phyloP scores from a whole-genome alignment of 2,113 vertebrate species.

The Acanthochromis polyacanthus region DNA sequence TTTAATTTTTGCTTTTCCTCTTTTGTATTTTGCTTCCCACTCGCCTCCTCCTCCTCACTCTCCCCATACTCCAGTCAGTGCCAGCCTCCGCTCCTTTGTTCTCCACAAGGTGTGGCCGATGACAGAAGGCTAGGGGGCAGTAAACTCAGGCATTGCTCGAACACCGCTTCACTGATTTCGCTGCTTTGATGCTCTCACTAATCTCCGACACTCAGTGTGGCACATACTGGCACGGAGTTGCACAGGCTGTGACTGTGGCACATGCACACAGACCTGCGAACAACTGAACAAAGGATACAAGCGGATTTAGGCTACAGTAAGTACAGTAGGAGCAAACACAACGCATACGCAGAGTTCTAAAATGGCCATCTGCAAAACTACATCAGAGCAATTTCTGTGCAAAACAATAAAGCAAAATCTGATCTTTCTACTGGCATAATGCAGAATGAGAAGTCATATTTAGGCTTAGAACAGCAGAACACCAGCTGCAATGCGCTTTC shows the following conservation, averaged over 20 bases:
- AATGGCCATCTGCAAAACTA: constrained; percentile 13
- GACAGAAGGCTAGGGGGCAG: constrained; percentile 64
- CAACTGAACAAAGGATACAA: constrained; percentile 35
- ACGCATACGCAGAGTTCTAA: background rate
- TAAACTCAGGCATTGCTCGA: constrained; percentile 44
- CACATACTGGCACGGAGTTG: constrained; percentile 59
- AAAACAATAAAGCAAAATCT: constrained; percentile 24
- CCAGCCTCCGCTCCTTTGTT: constrained; percentile 75
- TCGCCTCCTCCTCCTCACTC: constrained; percentile 33
- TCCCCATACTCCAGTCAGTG: constrained; percentile 46
- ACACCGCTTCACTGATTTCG: constrained; percentile 43
- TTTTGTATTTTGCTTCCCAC: constrained; percentile 48
- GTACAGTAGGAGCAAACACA: constrained; percentile 8
- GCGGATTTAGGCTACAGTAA: constrained; percentile 10
- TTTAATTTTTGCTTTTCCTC: constrained; percentile 51
- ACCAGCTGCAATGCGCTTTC: constrained; percentile 39
- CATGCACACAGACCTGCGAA: constrained; percentile 3
- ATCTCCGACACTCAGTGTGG: constrained; percentile 62
- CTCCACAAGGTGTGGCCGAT: constrained; percentile 68
- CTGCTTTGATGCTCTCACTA: constrained; percentile 63
- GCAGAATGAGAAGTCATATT: constrained; percentile 41
- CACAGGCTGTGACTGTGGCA: constrained; percentile 22
- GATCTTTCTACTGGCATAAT: constrained; percentile 28
- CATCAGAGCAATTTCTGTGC: constrained; percentile 11
- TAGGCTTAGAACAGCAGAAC: constrained; percentile 49